Conservation (phyloP, 2,797 vertebrate genomes). For the Heterohyrax brucei region DNA sequence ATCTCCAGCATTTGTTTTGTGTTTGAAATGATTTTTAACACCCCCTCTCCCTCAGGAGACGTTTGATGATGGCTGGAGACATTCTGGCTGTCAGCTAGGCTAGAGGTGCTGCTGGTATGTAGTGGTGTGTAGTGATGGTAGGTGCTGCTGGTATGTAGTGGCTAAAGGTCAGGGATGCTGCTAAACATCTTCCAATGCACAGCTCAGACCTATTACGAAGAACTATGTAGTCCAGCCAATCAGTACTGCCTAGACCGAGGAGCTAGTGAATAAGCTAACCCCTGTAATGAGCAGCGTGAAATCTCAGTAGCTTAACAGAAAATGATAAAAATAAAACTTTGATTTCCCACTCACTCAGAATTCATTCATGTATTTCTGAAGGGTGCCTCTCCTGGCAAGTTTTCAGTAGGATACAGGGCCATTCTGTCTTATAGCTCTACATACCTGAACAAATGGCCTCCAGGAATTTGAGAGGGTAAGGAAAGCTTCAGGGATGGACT, state of each 20-base stretch:
- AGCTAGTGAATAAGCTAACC: not conserved
- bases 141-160: not conserved
- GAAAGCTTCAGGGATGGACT: not conserved
- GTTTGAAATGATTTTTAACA: too few species aligned
- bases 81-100: not conserved
- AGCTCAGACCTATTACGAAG: not conserved
- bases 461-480: not conserved
- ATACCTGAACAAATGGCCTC: not conserved
- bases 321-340: not conserved
- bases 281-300: not conserved
- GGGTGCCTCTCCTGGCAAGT: not conserved
- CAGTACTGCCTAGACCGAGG: not conserved
- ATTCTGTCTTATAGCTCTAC: not conserved
- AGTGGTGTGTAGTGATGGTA: too few species aligned
- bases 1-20: too few species aligned
- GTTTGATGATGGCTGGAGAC: not conserved
- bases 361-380: not conserved
- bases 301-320: not conserved
- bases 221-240: not conserved
- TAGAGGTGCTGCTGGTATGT: not conserved
- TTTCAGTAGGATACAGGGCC: not conserved
- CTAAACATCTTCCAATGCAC: not conserved
- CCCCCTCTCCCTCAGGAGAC: not conserved
- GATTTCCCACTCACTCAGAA: constrained; percentile 16
- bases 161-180: not conserved